A percentile compares a stretch with the other conserved stretches of the same genome.
Conservation (phyloP, 2,113 vertebrate genomes). For the Perognathus longimembris region DNA sequence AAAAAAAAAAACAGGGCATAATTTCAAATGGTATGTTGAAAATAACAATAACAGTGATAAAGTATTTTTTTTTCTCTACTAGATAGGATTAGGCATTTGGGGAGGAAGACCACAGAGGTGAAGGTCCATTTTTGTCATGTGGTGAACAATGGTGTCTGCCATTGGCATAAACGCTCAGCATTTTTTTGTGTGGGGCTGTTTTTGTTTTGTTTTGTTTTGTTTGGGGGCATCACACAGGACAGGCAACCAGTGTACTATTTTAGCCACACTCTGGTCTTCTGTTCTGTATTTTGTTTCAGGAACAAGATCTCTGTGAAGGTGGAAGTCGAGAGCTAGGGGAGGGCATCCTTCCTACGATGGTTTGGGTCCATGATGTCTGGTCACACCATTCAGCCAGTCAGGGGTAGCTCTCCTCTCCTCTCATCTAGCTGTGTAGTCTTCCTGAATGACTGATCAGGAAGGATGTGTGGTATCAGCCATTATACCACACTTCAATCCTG, state of each 20-base stretch:
- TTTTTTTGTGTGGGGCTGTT: too few relatives aligned
- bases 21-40: too few relatives aligned
- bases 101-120: background rate
- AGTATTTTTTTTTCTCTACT: background rate
- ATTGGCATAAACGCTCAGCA: too few relatives aligned
- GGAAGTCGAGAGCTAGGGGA: constrained; percentile 95
- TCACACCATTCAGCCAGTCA: too few relatives aligned
- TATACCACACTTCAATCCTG: constrained; percentile 92
- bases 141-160: background rate
- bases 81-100: background rate
- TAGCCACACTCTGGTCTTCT: too few relatives aligned
- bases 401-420: constrained; percentile 92
- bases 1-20: too few relatives aligned
- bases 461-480: constrained; percentile 93
- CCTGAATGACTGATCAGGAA: constrained; percentile 60
- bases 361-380: constrained; percentile 93
- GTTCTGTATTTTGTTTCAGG: too few relatives aligned
- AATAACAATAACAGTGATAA: too few relatives aligned
- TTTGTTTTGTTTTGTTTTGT: too few relatives aligned
- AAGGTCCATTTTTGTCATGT: background rate
- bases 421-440: constrained; percentile 90
- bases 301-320: constrained; percentile 84
- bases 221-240: too few relatives aligned
- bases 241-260: too few relatives aligned
- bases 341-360: constrained; percentile 90